Conservation (phyloP, 2,888 invertebrate species). For the Euspilapteryx auroguttella region DNA sequence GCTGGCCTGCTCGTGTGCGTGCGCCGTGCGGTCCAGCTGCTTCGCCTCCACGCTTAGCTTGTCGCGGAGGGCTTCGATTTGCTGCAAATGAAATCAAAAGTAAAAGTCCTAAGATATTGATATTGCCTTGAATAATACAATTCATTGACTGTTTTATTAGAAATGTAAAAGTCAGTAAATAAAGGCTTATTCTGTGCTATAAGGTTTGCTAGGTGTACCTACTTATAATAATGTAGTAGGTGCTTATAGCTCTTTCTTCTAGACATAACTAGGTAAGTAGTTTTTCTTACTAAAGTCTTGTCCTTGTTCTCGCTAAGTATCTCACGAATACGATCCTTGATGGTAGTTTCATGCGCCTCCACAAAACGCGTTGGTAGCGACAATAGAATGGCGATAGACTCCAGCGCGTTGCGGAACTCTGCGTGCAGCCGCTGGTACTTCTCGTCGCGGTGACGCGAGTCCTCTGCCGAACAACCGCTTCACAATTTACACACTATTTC, state of each 20-base stretch:
- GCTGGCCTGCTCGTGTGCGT: constrained; percentile 66
- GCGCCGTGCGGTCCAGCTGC: constrained; percentile 70
- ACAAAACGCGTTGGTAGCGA: constrained; percentile 73
- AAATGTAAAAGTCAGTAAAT: no score
- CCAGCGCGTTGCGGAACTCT: constrained; percentile 70
- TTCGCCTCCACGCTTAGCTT: constrained; percentile 73
- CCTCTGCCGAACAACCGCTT: constrained; percentile 49
- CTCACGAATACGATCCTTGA: constrained; percentile 79
- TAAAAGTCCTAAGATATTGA: no score
- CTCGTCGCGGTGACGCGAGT: constrained; percentile 69
- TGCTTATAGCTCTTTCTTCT: no score
- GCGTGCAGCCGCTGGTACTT: constrained; percentile 67
- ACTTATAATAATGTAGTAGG: no score
- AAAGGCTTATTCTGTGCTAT: no score
- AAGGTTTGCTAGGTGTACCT: no score
- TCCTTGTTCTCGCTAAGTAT: constrained; percentile 77
- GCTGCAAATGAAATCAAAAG: constrained; percentile 56
- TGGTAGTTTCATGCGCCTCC: constrained; percentile 76
- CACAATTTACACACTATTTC: neutral
- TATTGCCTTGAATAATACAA: no score
- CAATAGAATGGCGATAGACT: constrained; percentile 70
- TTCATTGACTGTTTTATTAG: no score
- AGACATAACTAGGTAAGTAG: no score
- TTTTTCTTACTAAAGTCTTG: constrained; percentile 68
- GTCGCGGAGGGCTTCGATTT: constrained; percentile 75